Conservation (phyloP, 2,888 invertebrate genomes). For the Neocrepidodera transversa region DNA sequence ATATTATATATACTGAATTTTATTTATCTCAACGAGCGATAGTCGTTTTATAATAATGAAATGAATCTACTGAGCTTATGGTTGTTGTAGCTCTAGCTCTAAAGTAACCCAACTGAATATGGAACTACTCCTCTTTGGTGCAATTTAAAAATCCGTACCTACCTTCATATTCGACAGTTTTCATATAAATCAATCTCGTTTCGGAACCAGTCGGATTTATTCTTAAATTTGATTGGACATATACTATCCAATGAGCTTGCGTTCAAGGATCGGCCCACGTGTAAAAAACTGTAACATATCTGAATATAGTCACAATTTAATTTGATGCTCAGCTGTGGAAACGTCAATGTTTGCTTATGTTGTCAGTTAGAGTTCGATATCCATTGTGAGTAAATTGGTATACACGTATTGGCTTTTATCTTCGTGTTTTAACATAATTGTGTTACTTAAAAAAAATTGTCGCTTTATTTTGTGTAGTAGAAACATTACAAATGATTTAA, state of each 20-base stretch:
- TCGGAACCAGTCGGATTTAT: constrained; percentile 24
- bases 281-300: constrained; percentile 30
- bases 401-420: constrained; percentile 34
- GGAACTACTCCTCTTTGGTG: too few relatives aligned
- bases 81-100: too few relatives aligned
- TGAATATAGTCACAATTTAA: constrained; percentile 43
- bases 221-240: constrained; percentile 34
- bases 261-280: constrained; percentile 37
- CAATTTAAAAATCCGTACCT: constrained; percentile 17
- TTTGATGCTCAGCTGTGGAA: constrained; percentile 47
- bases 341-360: constrained; percentile 40
- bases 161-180: constrained; percentile 38
- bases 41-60: too few relatives aligned
- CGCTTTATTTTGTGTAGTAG: background rate
- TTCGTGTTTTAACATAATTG: constrained; percentile 29
- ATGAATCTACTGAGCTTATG: too few relatives aligned
- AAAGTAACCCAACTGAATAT: too few relatives aligned
- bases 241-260: constrained; percentile 33
- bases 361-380: constrained; percentile 43
- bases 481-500: background rate
- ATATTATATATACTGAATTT: too few relatives aligned
- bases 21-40: too few relatives aligned
- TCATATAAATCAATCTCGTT: constrained; percentile 16
- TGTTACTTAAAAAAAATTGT: constrained; percentile 15
- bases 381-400: constrained; percentile 32